These are phyloP conservation scores for Scolopax mira DNA, from an alignment of 2,113 vertebrate species.

Conservation along the genomic window DNA sequence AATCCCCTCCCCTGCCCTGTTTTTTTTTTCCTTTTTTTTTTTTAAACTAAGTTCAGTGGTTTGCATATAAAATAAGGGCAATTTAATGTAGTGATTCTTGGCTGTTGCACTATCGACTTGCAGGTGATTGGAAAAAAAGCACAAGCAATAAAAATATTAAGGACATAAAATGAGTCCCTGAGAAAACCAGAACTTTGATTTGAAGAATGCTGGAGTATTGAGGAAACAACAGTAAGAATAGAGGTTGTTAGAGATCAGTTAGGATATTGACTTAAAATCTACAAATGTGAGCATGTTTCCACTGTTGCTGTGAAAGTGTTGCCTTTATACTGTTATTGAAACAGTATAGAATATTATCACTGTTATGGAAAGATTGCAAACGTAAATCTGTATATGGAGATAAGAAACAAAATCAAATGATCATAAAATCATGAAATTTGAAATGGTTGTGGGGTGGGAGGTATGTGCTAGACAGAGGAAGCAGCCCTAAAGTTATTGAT, in stretches of 20 bases:
- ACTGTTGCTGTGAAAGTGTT: neutral
- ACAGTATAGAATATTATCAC: neutral
- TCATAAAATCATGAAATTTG: constrained; percentile 21
- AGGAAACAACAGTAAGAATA: neutral
- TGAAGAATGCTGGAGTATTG: neutral
- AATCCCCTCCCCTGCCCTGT: rapidly evolving
- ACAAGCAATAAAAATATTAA: neutral
- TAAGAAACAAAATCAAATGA: neutral
- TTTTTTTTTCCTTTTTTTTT: neutral
- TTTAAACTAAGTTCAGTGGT: neutral
- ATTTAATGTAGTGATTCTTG: neutral
- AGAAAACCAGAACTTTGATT: constrained; percentile 14
- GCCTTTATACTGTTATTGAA: neutral
- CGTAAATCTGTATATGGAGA: neutral
- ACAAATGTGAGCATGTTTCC: neutral
- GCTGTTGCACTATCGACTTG: neutral
- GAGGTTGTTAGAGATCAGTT: neutral
- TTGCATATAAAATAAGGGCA: neutral
- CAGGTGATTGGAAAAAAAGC: neutral
- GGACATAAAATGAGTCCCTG: neutral
- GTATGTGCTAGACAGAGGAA: constrained; percentile 1
- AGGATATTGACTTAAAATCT: neutral
- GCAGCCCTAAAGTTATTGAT: constrained; percentile 63
- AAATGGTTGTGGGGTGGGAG: neutral
- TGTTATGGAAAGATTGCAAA: neutral